Evolutionary conservation across 2,888 invertebrate species (phyloP), one percentile per base, ranked within the genome.

Genomic region (Drosophila pseudotakahashii): DNA sequence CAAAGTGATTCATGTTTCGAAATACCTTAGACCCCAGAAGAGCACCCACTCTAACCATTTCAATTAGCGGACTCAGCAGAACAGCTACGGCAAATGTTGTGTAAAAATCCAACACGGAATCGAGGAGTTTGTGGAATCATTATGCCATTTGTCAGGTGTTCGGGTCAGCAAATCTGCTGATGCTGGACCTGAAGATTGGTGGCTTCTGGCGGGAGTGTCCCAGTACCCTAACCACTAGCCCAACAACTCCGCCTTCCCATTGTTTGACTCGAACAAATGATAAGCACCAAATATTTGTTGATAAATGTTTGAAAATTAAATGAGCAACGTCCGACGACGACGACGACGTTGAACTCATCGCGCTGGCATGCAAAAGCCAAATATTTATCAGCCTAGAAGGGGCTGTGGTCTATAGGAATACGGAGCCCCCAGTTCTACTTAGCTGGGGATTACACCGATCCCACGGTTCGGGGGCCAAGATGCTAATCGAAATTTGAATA

Each of bases 221-320:
- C 45, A 39, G 67, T 30, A 30, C 30, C 30, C 7, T 30, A 32
- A 26, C 53, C 19, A 6, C 37, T 47, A 2, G 37, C 10, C 23
- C 36, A 36, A 3, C 42, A 7, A n/a, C 36, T 19, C 14, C 41
- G 37, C 30, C 34, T n/a, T 26, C 37, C 23, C 47, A 53, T 39
- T 83, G 81, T 72, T 87, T 84, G 72, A 37, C 51, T 73, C 60
- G 76, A 78, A 62, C 88, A 81, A 82, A 82, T 83, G 88, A 88
- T 83, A 83, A 89, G 85, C 79, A 66, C 64, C 79, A 89, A 89
- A 84, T 84, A 89, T 84, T 84, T 89, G 84, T 87, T 76, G 74
- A 84, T 87, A 89, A 89, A 89, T 85, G 85, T 84, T 84, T 89
- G 81, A 59, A 81, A 89, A 87, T 89, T 81, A 81, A 84, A 87